These are phyloP conservation scores for Diadophis punctatus DNA, from an alignment of 2,113 vertebrate species.

Conservation along the genomic window DNA sequence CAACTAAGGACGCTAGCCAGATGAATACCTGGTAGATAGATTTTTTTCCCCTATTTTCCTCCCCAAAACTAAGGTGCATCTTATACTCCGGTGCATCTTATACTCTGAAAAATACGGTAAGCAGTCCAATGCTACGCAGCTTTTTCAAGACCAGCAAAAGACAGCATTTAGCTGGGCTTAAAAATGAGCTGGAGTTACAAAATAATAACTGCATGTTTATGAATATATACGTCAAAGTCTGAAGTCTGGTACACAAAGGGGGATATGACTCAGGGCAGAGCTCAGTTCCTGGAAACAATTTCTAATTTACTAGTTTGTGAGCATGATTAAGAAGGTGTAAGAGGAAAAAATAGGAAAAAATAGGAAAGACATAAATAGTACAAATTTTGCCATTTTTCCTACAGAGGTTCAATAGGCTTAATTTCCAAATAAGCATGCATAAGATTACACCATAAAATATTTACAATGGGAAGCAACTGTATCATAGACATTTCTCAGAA, in stretches of 20 bases:
- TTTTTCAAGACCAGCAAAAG: background rate
- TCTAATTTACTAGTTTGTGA: background rate
- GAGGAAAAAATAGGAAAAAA: background rate
- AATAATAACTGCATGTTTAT: background rate
- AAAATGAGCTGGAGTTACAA: background rate
- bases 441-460: background rate
- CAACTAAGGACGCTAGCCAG: no score
- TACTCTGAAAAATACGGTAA: no score
- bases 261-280: background rate
- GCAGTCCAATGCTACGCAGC: background rate
- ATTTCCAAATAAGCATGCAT: background rate
- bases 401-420: background rate
- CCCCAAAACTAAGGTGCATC: no score
- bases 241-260: background rate
- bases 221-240: background rate
- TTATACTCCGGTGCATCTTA: no score
- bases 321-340: background rate
- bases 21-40: no score
- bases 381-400: background rate
- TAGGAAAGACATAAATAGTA: background rate
- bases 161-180: background rate
- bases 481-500: background rate
- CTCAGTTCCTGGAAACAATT: background rate
- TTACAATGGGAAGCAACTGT: background rate
- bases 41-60: no score